Percentiles rank a stretch among this genome's conserved stretches.
Evolutionary conservation across 2,888 invertebrate species (phyloP).

Genomic region (Hydropsyche betteni): DNA sequence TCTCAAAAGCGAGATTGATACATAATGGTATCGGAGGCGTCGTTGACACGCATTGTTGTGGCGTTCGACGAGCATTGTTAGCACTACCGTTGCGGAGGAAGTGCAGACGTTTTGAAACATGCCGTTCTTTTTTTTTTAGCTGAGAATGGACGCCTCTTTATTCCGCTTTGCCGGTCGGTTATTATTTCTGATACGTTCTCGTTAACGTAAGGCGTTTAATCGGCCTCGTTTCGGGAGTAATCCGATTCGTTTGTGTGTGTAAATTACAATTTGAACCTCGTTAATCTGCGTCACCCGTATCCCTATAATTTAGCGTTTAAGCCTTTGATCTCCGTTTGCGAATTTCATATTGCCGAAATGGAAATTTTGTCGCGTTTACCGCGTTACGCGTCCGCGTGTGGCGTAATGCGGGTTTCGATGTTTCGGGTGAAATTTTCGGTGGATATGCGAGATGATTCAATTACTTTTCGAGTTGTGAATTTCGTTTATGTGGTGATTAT

Average conservation of each 20-base stretch:
- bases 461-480: too few species aligned
- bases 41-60: slow-evolving; percentile 30
- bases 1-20: slow-evolving; percentile 13
- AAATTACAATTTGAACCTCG: slow-evolving; percentile 28
- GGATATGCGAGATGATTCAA: too few species aligned
- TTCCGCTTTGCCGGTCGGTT: too few species aligned
- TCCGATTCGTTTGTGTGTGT: background rate
- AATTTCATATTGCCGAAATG: slow-evolving; percentile 17
- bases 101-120: slow-evolving; percentile 21
- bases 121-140: background rate
- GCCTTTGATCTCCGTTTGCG: slow-evolving; percentile 25
- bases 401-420: background rate
- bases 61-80: slow-evolving; percentile 10
- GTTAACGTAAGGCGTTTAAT: too few species aligned
- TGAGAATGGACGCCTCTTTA: too few species aligned
- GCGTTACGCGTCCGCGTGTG: background rate
- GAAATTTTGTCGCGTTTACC: slow-evolving; percentile 12
- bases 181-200: too few species aligned
- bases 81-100: slow-evolving; percentile 11
- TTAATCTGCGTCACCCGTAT: slow-evolving; percentile 30
- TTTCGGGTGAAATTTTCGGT: too few species aligned
- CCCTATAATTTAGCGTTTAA: slow-evolving; percentile 18
- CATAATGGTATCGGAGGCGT: slow-evolving; percentile 15
- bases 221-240: too few species aligned
- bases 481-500: too few species aligned